Conservation (phyloP, 2,113 vertebrate species). For the Archocentrus centrarchus region DNA sequence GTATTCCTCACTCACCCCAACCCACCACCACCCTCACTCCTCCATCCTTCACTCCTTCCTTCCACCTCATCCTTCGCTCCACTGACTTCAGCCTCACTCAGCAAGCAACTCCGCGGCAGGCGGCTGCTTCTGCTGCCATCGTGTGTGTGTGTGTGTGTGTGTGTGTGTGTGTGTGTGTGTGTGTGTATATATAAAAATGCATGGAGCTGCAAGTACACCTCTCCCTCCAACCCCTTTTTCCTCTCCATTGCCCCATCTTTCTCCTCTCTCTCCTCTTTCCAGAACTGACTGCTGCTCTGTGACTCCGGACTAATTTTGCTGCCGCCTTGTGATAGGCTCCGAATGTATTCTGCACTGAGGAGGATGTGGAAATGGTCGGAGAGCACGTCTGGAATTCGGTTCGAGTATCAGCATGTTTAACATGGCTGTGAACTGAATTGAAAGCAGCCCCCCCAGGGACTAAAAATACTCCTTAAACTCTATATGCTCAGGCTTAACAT, state of each 20-base stretch:
- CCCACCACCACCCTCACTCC: neutral
- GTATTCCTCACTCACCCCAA: conserved; percentile 39
- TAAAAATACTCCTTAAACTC: neutral
- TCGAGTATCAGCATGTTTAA: neutral
- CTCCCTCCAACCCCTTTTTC: neutral
- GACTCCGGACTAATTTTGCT: conserved; percentile 15
- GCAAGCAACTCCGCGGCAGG: conserved; percentile 33
- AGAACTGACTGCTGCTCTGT: conserved; percentile 2
- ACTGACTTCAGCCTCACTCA: conserved; percentile 49
- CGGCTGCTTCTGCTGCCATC: neutral
- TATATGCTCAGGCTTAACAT: neutral
- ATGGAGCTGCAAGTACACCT: neutral
- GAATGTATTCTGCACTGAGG: conserved; percentile 1
- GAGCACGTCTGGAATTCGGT: neutral
- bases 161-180: neutral
- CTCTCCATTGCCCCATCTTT: conserved; percentile 10
- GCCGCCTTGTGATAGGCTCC: neutral
- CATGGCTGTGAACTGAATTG: neutral
- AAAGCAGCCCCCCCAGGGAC: neutral
- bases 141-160: neutral
- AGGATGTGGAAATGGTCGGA: neutral
- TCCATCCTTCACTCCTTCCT: conserved; percentile 13
- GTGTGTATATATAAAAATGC: neutral
- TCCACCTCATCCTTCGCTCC: conserved; percentile 59
- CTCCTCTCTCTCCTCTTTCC: neutral